Evolutionary conservation across 2,797 vertebrate species (phyloP).

Genomic region (Mormyrops boulengeri): DNA sequence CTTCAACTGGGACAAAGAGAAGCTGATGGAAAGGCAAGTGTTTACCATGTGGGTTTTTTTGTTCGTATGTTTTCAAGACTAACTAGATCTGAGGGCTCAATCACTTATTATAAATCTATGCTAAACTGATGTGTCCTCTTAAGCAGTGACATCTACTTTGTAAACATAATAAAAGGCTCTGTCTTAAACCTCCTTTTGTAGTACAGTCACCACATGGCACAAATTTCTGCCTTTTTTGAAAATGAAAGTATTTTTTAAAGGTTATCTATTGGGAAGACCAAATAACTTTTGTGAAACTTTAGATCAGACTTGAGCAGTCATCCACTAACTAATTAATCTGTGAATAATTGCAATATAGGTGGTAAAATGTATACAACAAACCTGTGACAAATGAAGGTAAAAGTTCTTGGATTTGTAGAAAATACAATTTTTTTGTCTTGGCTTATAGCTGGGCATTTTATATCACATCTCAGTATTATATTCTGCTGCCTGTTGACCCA

Average conservation of each 20-base stretch:
- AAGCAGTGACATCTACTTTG: background rate
- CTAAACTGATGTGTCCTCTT: background rate
- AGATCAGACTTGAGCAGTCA: background rate
- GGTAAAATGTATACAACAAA: background rate
- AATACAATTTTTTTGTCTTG: background rate
- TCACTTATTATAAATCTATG: background rate
- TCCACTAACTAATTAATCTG: background rate
- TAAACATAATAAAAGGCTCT: background rate
- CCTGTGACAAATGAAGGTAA: background rate
- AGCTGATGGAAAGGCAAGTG: slow-evolving; percentile 96
- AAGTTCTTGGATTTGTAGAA: background rate
- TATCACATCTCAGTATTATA: background rate
- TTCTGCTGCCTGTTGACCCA: background rate
- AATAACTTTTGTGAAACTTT: background rate
- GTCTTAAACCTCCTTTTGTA: background rate
- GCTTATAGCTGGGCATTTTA: background rate
- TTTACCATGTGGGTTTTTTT: slow-evolving; percentile 1
- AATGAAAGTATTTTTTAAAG: background rate
- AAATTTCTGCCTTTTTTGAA: background rate
- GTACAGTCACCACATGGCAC: background rate
- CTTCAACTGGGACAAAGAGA: slow-evolving; percentile 99
- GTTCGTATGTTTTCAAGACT: background rate
- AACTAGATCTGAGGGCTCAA: background rate
- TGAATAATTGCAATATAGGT: background rate
- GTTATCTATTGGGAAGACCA: background rate